Evolutionary conservation across 2,113 vertebrate species (phyloP), one percentile per base, ranked within the genome.

Genomic region (Rattus rattus): DNA sequence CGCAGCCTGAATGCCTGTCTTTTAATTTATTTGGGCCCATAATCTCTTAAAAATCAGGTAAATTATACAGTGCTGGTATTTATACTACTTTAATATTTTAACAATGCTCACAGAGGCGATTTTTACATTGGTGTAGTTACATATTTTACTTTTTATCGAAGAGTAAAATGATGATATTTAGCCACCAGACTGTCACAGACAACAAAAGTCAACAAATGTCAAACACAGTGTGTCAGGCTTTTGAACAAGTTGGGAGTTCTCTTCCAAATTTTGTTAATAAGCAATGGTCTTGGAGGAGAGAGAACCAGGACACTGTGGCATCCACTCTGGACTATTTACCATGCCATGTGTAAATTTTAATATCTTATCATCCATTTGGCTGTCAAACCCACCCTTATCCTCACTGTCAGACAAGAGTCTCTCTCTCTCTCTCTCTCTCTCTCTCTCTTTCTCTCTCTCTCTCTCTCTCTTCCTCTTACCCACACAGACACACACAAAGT

Each of bases 41-140:
- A 39, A 72, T 81, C 43, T 86, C 63, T 94, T 65, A 33, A 88
- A 79, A 76, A 81, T 76, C 39, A 81, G 33, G 22, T 96, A 39
- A 54, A 93, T 61, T 93, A 94, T 81, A 73, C 12, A 91, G 33
- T 63, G 73, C 47, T 91, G 39, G 61, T 72, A 90, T 9, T 61
- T 61, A 81, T 0, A 36, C 3, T 28, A 73, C 76, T 77, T 85
- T 94, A 59, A 81, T 52, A 81, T 54, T 88, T 89, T 81, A 86
- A 72, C 7, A 49, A 39, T 76, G 26, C 61, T 87, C 30, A 95
- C 30, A 72, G 69, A 90, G 14, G 13, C 59, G 20, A 70, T 86
- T 65, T 80, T 96, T 56, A 94, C 95, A 56, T 76, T 88, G 81
- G 61, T 61, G 13, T 63, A 43, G 24, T 61, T 63, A 43, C 56